Evolutionary conservation across 2,888 invertebrate genomes (phyloP).

Genomic region (Nomada fabriciana): DNA sequence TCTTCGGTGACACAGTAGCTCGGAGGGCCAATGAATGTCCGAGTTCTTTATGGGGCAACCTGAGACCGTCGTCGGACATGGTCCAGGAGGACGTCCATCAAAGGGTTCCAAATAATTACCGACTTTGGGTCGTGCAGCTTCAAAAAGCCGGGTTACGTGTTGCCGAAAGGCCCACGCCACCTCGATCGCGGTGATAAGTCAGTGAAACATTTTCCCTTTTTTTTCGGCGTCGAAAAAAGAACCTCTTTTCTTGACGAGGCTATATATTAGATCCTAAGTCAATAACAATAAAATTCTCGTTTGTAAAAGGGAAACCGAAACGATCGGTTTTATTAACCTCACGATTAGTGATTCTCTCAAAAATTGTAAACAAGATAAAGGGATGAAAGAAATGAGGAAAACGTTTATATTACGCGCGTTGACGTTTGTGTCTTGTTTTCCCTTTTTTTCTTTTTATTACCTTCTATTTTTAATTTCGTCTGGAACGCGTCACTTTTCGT

Average conservation of each 20-base stretch:
- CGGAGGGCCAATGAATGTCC: constrained; percentile 67
- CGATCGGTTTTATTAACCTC: constrained; percentile 56
- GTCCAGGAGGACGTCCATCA: constrained; percentile 78
- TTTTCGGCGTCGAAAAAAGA: constrained; percentile 17
- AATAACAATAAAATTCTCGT: constrained; percentile 67
- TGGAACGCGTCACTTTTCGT: neutral
- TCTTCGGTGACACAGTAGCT: constrained; percentile 74
- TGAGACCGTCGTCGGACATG: constrained; percentile 72
- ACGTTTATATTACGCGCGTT: neutral
- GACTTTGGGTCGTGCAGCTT: constrained; percentile 44
- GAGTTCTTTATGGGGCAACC: constrained; percentile 80
- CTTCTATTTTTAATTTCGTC: neutral
- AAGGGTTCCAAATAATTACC: constrained; percentile 82
- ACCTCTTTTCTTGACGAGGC: constrained; percentile 31
- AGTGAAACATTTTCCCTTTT: constrained; percentile 50
- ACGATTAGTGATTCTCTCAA: constrained; percentile 24
- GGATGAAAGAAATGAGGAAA: neutral
- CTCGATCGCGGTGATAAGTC: constrained; percentile 63
- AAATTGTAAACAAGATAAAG: constrained; percentile 53
- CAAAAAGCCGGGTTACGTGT: constrained; percentile 35
- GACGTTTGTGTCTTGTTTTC: neutral
- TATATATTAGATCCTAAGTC: constrained; percentile 63
- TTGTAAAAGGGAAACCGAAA: constrained; percentile 58
- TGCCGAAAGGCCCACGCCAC: constrained; percentile 44
- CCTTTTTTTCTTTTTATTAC: neutral